Base-by-base conservation (phyloP, 2,888 invertebrate species). In the Mayetiola destructor region DNA sequence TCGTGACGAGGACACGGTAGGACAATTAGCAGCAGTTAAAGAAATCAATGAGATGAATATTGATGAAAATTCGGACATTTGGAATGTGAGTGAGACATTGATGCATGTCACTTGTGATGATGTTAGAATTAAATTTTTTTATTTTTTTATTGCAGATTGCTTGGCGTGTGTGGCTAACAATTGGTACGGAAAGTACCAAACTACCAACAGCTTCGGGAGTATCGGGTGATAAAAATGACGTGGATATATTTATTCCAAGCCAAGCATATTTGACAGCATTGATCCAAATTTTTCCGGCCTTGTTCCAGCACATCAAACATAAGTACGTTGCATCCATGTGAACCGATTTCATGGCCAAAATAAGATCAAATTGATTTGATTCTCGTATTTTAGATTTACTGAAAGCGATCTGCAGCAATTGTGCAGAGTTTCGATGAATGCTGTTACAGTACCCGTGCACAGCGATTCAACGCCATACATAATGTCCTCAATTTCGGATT, bases 221-320 rank as follows among this genome's bases (percentile, higher is more conserved):
- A 36, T 29, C 42, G 12, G 14, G 23, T 1, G 64, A 72, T 20
- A 64, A 63, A n/a, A 65, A 65, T 30, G 72, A 73, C 62, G 32
- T 53, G 16, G 79, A 88, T 70, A 73, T 81, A 61, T 93, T 91
- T 73, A 80, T 92, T 59, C 94, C 96, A 1, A 89, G 92, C 21
- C 89, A 95, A 66, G 87, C 88, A 60, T 97, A 94, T 76, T 79
- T 97, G 57, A 93, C 94, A 0, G 90, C 95, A 0, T 76, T 96
- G 16, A 86, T 96, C 62, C 94, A 95, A 73, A 93, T 95, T 67
- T 96, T 97, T 72, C 94, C 95, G 4, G 85, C 88, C 59, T 84
- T 97, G 59, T 96, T 94, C 75, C 88, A 88, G 62, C 90, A 92
- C 66, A 88, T 94, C 64, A 80, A 84, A 66, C 73, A 79, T 59